phyloP scores from a whole-genome alignment of 2,113 vertebrate species.

The Ptilonorhynchus violaceus region DNA sequence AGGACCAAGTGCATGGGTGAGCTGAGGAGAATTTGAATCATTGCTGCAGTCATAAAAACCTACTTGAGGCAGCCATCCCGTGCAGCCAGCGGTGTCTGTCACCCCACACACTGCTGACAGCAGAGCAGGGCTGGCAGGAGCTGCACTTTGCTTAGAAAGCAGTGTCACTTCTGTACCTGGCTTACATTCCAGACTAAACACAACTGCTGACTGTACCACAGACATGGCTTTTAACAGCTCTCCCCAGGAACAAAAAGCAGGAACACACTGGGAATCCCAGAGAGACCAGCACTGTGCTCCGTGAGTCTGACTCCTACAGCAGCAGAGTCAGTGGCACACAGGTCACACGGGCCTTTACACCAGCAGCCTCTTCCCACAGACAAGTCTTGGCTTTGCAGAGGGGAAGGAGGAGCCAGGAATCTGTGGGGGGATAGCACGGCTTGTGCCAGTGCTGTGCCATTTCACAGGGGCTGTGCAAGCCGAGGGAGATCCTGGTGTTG shows the following conservation, averaged over 20 bases:
- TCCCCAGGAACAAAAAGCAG: background rate
- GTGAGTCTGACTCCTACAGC: background rate
- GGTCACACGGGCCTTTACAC: background rate
- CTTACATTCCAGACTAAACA: background rate
- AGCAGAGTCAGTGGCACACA: background rate
- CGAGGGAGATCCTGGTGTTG: background rate
- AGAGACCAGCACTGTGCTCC: background rate
- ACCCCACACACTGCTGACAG: background rate
- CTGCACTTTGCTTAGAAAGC: background rate
- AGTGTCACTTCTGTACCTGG: background rate
- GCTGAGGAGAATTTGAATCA: background rate
- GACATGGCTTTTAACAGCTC: background rate
- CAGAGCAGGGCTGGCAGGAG: background rate
- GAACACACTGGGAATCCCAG: background rate
- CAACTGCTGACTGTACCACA: background rate
- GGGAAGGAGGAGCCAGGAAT: background rate
- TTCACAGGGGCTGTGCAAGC: background rate
- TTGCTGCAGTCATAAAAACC: background rate
- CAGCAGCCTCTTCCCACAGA: background rate
- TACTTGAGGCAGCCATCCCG: background rate
- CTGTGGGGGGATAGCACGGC: background rate
- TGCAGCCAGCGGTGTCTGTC: background rate
- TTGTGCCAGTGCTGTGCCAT: background rate
- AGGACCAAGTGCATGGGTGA: background rate
- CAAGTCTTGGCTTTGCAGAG: background rate